Evolutionary conservation across 2,888 invertebrate genomes (phyloP).

Genomic region (Nemapogon koenigi): DNA sequence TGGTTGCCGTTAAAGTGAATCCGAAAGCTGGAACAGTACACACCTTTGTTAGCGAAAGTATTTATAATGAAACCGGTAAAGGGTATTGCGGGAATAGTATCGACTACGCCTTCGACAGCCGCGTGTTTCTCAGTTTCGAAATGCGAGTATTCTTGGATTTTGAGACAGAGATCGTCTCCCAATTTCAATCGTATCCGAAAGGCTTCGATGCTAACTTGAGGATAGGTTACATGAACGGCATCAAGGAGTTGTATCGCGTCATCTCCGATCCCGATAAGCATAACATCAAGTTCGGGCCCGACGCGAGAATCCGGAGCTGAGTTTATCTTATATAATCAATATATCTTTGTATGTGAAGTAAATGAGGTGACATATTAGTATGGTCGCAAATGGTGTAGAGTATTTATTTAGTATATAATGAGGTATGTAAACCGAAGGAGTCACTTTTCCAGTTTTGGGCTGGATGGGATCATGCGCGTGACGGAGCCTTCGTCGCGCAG

Average conservation of each 20-base stretch:
- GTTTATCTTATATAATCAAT: too few species aligned
- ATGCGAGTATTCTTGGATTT: slow-evolving; percentile 43
- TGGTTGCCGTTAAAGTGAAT: slow-evolving; percentile 35
- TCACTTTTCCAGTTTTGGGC: slow-evolving; percentile 62
- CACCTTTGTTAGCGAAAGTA: slow-evolving; percentile 31
- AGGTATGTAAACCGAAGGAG: slow-evolving; percentile 60
- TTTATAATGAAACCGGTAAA: slow-evolving; percentile 31
- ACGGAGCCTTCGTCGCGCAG: slow-evolving; percentile 32
- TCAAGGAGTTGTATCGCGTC: slow-evolving; percentile 36
- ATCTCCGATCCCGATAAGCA: slow-evolving; percentile 20
- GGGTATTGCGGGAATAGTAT: slow-evolving; percentile 45
- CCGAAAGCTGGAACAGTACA: slow-evolving; percentile 32
- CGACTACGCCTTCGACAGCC: slow-evolving; percentile 33
- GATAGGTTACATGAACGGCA: slow-evolving; percentile 38
- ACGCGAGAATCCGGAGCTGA: too few species aligned
- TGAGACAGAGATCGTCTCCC: slow-evolving; percentile 29
- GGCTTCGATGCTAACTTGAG: slow-evolving; percentile 34
- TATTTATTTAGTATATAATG: slow-evolving; percentile 63
- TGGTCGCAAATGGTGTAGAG: too few species aligned
- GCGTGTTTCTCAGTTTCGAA: slow-evolving; percentile 33
- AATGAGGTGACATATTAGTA: too few species aligned
- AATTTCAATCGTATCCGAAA: slow-evolving; percentile 38
- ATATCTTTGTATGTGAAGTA: too few species aligned
- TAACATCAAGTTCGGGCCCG: not conserved
- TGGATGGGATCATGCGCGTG: slow-evolving; percentile 59